Percentiles rank a stretch among this genome's conserved stretches.
phyloP scores from a whole-genome alignment of 2,888 invertebrate species.

The Chromoteleia sp. region DNA sequence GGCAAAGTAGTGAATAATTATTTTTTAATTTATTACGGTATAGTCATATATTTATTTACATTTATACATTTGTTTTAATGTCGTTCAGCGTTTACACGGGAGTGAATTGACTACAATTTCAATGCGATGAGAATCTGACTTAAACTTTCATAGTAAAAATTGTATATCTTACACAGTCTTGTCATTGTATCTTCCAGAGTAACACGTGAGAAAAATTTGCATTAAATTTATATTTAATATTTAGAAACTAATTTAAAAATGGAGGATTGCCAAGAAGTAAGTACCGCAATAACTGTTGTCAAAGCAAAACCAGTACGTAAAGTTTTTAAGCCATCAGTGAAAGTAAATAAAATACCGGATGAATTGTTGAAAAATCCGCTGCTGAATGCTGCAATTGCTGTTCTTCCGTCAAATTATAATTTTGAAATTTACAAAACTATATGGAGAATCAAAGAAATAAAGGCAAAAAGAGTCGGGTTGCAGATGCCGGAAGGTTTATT shows the following conservation, averaged over 20 bases:
- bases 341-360: conserved; percentile 92
- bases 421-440: conserved; percentile 99
- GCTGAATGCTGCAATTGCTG: conserved; percentile 89
- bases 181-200: too few species aligned
- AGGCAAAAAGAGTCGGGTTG: conserved; percentile 94
- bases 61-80: too few species aligned
- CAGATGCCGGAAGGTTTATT: conserved; percentile 99
- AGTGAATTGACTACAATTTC: too few species aligned
- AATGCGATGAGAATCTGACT: too few species aligned
- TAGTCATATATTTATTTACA: too few species aligned
- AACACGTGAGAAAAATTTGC: conserved; percentile 6
- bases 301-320: conserved; percentile 92
- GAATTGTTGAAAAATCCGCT: conserved; percentile 91
- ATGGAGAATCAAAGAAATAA: conserved; percentile 95
- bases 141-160: too few species aligned
- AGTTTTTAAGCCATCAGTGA: conserved; percentile 91
- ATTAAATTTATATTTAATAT: too few species aligned
- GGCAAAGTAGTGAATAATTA: too few species aligned
- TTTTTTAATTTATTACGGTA: too few species aligned
- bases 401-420: conserved; percentile 96
- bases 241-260: conserved; percentile 71
- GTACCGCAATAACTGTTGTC: conserved; percentile 87
- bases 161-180: too few species aligned
- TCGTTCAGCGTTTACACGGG: too few species aligned
- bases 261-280: conserved; percentile 78